These are phyloP conservation scores for Anoncus sp. DNA, from an alignment of 2,888 invertebrate genomes.

Conservation along the genomic window DNA sequence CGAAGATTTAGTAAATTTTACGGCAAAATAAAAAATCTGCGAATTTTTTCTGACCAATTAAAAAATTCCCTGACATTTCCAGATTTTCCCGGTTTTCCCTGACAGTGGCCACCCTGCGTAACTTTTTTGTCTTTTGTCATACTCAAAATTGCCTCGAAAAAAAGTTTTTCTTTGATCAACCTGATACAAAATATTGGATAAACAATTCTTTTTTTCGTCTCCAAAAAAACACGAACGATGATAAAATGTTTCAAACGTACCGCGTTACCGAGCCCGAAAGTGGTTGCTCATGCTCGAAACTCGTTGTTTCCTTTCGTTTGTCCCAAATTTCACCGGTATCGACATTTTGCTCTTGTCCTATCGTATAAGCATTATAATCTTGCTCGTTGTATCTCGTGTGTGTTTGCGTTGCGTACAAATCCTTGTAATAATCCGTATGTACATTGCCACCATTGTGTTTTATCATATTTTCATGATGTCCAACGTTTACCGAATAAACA, in stretches of 20 bases:
- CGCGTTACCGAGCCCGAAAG: slow-evolving; percentile 82
- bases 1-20: no score
- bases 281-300: slow-evolving; percentile 86
- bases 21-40: no score
- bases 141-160: no score
- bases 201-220: no score
- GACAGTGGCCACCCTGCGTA: no score
- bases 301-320: slow-evolving; percentile 85
- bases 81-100: no score
- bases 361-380: slow-evolving; percentile 79
- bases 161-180: no score
- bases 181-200: no score
- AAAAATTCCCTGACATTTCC: no score
- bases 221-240: not conserved
- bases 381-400: slow-evolving; percentile 80
- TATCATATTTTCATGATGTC: slow-evolving; percentile 76
- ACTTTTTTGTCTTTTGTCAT: no score
- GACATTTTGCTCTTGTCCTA: slow-evolving; percentile 81
- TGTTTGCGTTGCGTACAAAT: slow-evolving; percentile 75
- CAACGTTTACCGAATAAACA: slow-evolving; percentile 78
- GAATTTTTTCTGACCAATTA: no score
- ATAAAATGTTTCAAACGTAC: slow-evolving; percentile 70
- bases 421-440: slow-evolving; percentile 80
- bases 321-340: slow-evolving; percentile 82
- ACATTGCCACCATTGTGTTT: slow-evolving; percentile 78